Evolutionary conservation across 2,113 vertebrate species (phyloP).

Genomic region (Hippocampus zosterae): DNA sequence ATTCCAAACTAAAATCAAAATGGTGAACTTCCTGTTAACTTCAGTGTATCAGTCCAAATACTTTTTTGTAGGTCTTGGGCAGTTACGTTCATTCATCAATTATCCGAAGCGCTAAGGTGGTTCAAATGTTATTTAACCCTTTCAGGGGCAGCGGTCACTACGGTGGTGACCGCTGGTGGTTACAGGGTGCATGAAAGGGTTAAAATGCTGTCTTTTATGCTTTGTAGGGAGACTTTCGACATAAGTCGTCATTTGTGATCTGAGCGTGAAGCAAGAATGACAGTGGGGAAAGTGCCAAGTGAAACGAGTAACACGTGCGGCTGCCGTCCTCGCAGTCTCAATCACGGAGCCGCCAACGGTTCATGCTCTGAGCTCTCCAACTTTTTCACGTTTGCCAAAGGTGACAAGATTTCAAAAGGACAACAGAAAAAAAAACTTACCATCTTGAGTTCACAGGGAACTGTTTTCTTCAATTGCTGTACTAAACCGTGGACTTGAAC

Average conservation of each 20-base stretch:
- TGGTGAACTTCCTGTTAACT: too few relatives aligned
- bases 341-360: conserved; percentile 46
- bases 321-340: conserved; percentile 48
- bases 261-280: conserved; percentile 61
- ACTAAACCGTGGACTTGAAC: conserved; percentile 44
- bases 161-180: too few relatives aligned
- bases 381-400: conserved; percentile 69
- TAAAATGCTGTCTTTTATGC: background rate
- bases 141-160: too few relatives aligned
- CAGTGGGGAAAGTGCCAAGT: conserved; percentile 38
- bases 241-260: conserved; percentile 98
- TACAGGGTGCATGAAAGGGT: too few relatives aligned
- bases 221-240: conserved; percentile 92
- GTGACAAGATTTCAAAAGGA: conserved; percentile 58
- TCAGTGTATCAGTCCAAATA: too few relatives aligned
- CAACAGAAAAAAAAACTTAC: conserved; percentile 9
- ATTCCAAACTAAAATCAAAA: too few relatives aligned
- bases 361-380: conserved; percentile 43
- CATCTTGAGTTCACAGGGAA: background rate
- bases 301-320: conserved; percentile 63
- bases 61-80: too few relatives aligned
- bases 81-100: too few relatives aligned
- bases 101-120: too few relatives aligned
- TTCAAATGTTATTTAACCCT: background rate
- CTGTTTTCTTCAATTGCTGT: conserved; percentile 22